phyloP scores from a whole-genome alignment of 2,888 invertebrate species.

The Trissolcus japonicus region DNA sequence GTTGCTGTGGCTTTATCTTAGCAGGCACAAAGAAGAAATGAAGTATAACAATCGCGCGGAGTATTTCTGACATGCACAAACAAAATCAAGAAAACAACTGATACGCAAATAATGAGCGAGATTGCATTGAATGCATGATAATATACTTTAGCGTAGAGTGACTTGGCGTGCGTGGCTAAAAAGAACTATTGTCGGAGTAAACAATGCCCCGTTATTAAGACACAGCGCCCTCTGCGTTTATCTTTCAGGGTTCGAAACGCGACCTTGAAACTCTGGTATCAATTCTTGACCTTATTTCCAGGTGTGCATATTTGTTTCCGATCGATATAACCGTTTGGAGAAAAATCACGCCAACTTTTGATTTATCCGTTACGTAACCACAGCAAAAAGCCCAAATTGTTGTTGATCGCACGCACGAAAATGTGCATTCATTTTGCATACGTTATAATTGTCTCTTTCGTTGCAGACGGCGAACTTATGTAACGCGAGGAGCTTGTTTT shows the following conservation, averaged over 20 bases:
- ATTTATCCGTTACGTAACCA: conserved; percentile 1
- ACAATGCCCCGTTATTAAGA: conserved; percentile 55
- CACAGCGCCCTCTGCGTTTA: conserved; percentile 25
- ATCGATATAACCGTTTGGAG: conserved; percentile 11
- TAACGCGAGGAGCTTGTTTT: conserved; percentile 4
- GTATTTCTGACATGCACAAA: conserved; percentile 63
- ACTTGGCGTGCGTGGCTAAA: conserved; percentile 51
- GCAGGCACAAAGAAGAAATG: conserved; percentile 54
- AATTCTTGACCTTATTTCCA: conserved; percentile 33
- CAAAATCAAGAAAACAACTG: conserved; percentile 70
- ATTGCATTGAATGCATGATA: conserved; percentile 71
- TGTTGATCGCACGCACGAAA: conserved; percentile 22
- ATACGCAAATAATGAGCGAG: conserved; percentile 70
- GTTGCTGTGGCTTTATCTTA: conserved; percentile 36
- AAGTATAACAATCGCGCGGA: conserved; percentile 47
- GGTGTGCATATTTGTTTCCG: conserved; percentile 9
- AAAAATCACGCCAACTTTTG: conserved; percentile 1
- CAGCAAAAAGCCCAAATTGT: conserved; percentile 22
- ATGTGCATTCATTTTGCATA: conserved; percentile 16
- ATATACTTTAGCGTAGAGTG: conserved; percentile 56
- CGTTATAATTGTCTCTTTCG: conserved; percentile 12
- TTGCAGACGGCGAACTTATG: conserved; percentile 7
- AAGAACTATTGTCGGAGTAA: conserved; percentile 58
- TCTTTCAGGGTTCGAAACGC: conserved; percentile 26
- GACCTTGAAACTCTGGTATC: conserved; percentile 32